A percentile compares a stretch with the other conserved stretches of the same genome.
Evolutionary conservation across 2,797 vertebrate species (phyloP).

Genomic region (Adelosebastes latens): DNA sequence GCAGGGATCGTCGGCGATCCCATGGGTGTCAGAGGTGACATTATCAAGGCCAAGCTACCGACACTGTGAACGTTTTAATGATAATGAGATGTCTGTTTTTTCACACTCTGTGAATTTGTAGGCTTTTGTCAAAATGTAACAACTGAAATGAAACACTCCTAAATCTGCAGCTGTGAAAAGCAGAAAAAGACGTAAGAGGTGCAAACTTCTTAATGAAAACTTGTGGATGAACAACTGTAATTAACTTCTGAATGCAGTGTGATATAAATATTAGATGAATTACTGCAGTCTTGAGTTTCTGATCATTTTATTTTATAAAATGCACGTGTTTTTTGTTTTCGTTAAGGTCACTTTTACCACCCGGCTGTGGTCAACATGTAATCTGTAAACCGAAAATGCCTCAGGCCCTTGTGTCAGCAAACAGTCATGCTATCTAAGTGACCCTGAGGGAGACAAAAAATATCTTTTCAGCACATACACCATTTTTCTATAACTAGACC

Average conservation of each 20-base stretch:
- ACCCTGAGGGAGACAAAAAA: neutral
- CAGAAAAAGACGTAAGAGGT: neutral
- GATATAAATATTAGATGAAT: neutral
- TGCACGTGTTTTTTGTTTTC: neutral
- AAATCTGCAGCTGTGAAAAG: neutral
- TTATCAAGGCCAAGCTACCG: neutral
- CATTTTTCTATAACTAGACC: neutral
- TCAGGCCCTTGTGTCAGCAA: neutral
- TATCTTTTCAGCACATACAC: neutral
- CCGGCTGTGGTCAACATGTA: neutral
- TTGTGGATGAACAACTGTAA: neutral
- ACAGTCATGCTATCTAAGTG: neutral
- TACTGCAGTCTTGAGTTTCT: neutral
- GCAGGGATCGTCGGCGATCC: no score
- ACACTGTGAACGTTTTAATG: constrained; percentile 14
- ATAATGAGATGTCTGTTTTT: constrained; percentile 20
- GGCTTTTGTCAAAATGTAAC: neutral
- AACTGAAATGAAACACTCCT: neutral
- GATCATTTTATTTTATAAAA: neutral
- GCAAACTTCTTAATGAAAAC: neutral
- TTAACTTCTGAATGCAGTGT: neutral
- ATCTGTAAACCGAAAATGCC: neutral
- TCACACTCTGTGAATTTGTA: neutral
- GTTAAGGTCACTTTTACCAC: neutral
- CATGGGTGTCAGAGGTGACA: neutral